These are phyloP conservation scores for Carassius auratus DNA, from an alignment of 2,113 vertebrate genomes.

Conservation along the genomic window DNA sequence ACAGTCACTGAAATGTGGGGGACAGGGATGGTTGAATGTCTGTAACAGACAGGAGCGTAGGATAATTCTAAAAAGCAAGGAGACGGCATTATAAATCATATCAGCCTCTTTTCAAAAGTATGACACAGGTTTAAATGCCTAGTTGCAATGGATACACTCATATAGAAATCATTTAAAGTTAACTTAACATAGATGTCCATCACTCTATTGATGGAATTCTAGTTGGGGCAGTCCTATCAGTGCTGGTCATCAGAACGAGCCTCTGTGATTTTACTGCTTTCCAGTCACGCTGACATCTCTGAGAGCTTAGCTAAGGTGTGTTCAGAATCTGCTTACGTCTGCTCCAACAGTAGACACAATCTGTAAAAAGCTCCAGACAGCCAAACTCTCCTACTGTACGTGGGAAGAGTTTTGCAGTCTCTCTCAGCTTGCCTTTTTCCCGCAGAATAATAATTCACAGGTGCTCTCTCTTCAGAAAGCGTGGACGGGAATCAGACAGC, in stretches of 20 bases:
- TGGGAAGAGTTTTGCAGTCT: slow-evolving; percentile 19
- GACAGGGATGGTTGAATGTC: background rate
- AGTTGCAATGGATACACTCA: background rate
- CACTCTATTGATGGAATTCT: slow-evolving; percentile 37
- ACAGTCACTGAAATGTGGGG: background rate
- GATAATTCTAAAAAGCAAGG: background rate
- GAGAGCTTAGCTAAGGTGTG: background rate
- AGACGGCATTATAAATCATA: background rate
- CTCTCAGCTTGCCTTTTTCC: slow-evolving; percentile 34
- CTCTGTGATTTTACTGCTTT: slow-evolving; percentile 36
- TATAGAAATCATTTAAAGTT: background rate
- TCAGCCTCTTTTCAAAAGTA: background rate
- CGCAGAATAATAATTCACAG: slow-evolving; percentile 59
- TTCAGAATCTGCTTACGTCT: slow-evolving; percentile 14
- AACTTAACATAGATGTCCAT: background rate
- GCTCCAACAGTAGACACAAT: background rate
- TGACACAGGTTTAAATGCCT: background rate
- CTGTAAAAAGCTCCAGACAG: background rate
- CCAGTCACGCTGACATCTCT: background rate
- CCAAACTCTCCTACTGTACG: background rate
- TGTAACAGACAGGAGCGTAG: background rate
- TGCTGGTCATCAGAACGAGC: slow-evolving; percentile 33
- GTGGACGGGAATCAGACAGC: slow-evolving; percentile 45
- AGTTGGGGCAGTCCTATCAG: slow-evolving; percentile 38
- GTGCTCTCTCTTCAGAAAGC: slow-evolving; percentile 18